Base-by-base conservation (phyloP, 2,113 vertebrate species). In the Delphinus delphis region DNA sequence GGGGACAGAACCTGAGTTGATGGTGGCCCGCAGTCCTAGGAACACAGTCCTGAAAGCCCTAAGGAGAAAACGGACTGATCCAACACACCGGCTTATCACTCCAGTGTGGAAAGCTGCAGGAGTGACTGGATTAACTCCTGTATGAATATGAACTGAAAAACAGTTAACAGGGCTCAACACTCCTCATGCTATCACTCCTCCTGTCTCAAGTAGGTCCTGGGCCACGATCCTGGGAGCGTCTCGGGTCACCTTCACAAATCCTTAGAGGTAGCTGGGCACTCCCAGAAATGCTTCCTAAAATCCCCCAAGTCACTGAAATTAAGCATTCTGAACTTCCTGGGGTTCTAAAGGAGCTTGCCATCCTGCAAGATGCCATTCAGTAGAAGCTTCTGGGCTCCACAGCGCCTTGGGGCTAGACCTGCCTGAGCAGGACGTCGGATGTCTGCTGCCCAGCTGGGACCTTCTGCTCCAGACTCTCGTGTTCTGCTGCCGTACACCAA, bases 131-230 rank as follows among this genome's bases (percentile, higher is more conserved):
- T 6, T 55, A 1, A 0, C 33, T 33, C 28, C 17, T 3, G 10
- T 10, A 6, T 2, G 53, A 50, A 8, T 0, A 1, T 2, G 25
- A 38, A 63, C 13, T 21, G 13, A 5, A 8, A 9, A 8, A 4
- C 20, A n/a, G 36, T 26, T 41, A 15, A 20, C 15, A 20, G 2
- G 55, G 33, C 60, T 80, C 84, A 28, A 31, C 13, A 0, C 8
- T 14, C 36, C 41, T 67, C 7, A 1, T 0, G 3, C 26, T 3
- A 13, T 23, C n/a, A 2, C 62, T 36, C 38, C 4, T 55, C 76
- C n/a, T 2, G n/a, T 17, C 38, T n/a, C 73, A 13, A 20, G 58
- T 0, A 25, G 65, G 33, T 50, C 38, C 50, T 5, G 11, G 84
- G 44, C 73, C 86, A 47, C 15, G 41, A 26, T 6, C 33, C 12